These are phyloP conservation scores for Lordiphosa mommai DNA, from an alignment of 1,140 invertebrate genomes.

Conservation along the genomic window DNA sequence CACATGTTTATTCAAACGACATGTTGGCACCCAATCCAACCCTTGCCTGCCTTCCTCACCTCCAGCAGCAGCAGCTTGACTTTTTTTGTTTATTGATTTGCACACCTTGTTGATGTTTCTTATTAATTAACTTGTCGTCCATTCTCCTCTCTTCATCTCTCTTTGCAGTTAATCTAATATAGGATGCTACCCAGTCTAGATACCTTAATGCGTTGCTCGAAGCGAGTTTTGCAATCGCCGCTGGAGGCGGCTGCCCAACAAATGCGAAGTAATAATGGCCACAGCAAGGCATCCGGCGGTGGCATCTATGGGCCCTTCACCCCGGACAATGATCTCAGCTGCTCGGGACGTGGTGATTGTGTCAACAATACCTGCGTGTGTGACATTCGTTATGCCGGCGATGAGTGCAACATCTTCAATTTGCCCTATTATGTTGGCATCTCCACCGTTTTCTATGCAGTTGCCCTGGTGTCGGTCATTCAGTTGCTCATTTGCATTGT, in stretches of 20 bases:
- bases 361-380: constrained; percentile 94
- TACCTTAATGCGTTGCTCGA: constrained; percentile 79
- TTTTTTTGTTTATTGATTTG: constrained; percentile 18
- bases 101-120: constrained; percentile 26
- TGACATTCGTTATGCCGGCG: constrained; percentile 87
- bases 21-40: background rate
- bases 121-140: constrained; percentile 42
- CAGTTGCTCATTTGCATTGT: constrained; percentile 92
- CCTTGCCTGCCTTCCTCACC: background rate
- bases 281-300: constrained; percentile 43
- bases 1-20: constrained; percentile 68
- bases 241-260: constrained; percentile 40
- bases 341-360: constrained; percentile 91
- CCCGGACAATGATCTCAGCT: constrained; percentile 65
- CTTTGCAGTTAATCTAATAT: constrained; percentile 64
- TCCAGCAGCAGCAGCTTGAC: background rate
- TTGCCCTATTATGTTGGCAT: constrained; percentile 85
- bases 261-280: constrained; percentile 46
- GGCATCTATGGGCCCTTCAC: constrained; percentile 56
- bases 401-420: constrained; percentile 83
- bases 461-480: constrained; percentile 91
- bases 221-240: constrained; percentile 70
- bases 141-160: constrained; percentile 1
- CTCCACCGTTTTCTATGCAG: constrained; percentile 89
- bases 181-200: constrained; percentile 77